Evolutionary conservation across 2,797 vertebrate genomes (phyloP), one percentile per base, ranked within the genome.

Genomic region (Buceros bicornis): DNA sequence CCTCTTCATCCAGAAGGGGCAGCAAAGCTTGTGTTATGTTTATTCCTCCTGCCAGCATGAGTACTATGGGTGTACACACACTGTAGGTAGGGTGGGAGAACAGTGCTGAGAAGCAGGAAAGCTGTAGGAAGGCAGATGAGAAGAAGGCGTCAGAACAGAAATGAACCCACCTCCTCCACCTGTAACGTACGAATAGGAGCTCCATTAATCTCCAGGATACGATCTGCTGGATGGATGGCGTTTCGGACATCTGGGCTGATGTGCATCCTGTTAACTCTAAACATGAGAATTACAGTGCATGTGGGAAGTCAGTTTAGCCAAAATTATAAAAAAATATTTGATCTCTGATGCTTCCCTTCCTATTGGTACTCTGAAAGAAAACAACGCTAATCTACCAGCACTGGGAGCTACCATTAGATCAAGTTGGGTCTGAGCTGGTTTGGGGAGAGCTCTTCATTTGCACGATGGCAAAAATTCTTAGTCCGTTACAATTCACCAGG

Each of bases 171-270:
- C 99, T 99, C 99, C 33, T 99, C 98, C 74, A 99, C 98, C 95
- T 98, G 98, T 71, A 99, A 79, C 0, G 98, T 98, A 56, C 98
- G 98, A 62, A 99, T 99, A 3, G 99, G 99, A 93, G 98, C 97
- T 88, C 99, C 99, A 14, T 99, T 99, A 85, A 99, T 99, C 97
- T 99, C 99, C 97, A 99, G 97, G 95, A 99, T 99, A 53, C 98
- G 98, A 97, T 99, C 99, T 16, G 99, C 99, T 16, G 99, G 99
- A 58, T 99, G 99, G 97, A 99, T 99, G 96, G 99, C 98, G 5
- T 99, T 99, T 81, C 98, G 98, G 89, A 99, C 99, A 93, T 99
- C 99, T 16, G 99, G 98, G 94, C 99, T 99, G 97, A 99, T 99
- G 64, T 99, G 99, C 98, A 99, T 99, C 83, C 99, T 99, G 94